phyloP scores from a whole-genome alignment of 2,888 invertebrate species.

The Pammene fasciana region DNA sequence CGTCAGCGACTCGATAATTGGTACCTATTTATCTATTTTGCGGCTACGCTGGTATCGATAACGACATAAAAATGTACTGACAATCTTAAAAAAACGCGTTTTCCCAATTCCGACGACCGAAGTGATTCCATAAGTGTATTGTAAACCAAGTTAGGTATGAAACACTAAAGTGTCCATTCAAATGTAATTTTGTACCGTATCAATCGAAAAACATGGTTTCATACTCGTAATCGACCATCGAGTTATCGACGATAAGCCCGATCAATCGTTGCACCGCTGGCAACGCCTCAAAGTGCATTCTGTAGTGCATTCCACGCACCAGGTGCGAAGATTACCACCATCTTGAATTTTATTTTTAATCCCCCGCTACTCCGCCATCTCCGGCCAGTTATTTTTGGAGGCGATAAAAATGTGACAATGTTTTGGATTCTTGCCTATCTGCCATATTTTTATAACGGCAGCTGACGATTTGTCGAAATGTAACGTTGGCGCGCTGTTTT shows the following conservation, averaged over 20 bases:
- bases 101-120: too few relatives aligned
- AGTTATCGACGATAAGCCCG: conserved; percentile 16
- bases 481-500: conserved; percentile 12
- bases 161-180: too few relatives aligned
- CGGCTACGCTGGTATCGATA: too few relatives aligned
- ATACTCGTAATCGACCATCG: conserved; percentile 18
- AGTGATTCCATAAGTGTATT: too few relatives aligned
- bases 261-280: conserved; percentile 40
- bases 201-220: neutral
- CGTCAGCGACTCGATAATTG: too few relatives aligned
- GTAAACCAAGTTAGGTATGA: too few relatives aligned
- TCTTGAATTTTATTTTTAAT: conserved; percentile 44
- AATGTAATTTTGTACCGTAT: neutral
- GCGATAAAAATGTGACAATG: conserved; percentile 41
- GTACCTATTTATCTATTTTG: too few relatives aligned
- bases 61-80: too few relatives aligned
- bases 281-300: conserved; percentile 43
- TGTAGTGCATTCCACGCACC: conserved; percentile 40
- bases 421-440: conserved; percentile 42
- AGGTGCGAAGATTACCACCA: conserved; percentile 39
- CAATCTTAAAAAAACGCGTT: too few relatives aligned
- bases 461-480: conserved; percentile 40
- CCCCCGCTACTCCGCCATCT: conserved; percentile 40
- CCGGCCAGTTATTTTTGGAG: conserved; percentile 32
- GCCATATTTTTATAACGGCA: conserved; percentile 37